These are phyloP conservation scores for Isaurus tuberculatus DNA, from an alignment of 92 coral and sea anemone genomes.

Conservation along the genomic window DNA sequence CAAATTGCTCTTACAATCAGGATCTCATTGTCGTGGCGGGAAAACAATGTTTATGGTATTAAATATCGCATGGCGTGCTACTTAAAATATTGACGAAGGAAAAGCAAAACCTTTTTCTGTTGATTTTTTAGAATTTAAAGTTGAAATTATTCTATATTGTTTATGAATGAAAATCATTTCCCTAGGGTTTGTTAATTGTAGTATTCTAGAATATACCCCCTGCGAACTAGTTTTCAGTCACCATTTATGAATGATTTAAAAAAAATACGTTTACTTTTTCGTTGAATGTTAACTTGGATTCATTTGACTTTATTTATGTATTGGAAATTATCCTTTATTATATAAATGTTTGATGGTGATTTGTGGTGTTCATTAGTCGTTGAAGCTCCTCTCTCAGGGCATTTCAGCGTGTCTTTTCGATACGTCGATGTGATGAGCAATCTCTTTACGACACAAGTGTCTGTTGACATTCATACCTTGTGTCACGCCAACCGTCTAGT, in stretches of 20 bases:
- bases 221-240: background rate
- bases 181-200: background rate
- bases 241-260: background rate
- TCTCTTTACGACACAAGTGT: background rate
- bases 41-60: background rate
- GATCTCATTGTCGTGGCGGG: slow-evolving; percentile 14
- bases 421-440: background rate
- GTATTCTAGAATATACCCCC: slow-evolving; percentile 1
- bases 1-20: background rate
- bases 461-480: background rate
- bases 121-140: background rate
- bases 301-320: background rate
- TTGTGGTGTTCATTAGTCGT: background rate
- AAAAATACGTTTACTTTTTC: background rate
- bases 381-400: background rate
- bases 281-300: background rate
- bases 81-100: background rate
- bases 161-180: background rate
- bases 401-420: background rate
- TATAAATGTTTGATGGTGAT: too few species aligned
- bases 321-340: too few species aligned
- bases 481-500: background rate
- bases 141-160: background rate
- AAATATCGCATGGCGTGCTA: background rate
- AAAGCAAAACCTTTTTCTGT: background rate